Evolutionary conservation across 2,113 vertebrate genomes (phyloP).

Genomic region (Limanda limanda): DNA sequence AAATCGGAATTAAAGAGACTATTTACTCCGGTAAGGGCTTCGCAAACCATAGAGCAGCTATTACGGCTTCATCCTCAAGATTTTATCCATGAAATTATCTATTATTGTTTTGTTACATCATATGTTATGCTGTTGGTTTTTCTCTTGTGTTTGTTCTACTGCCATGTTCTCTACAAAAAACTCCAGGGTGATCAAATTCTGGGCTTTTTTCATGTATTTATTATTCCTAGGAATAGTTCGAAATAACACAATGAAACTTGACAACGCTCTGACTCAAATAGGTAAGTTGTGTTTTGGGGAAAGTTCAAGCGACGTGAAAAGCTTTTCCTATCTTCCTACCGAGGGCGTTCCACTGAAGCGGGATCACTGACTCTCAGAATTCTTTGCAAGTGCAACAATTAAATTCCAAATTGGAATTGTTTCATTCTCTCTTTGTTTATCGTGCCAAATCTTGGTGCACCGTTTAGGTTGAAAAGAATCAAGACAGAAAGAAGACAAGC

Average conservation of each 20-base stretch:
- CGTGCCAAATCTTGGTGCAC: conserved; percentile 97
- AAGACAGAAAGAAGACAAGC: conserved; percentile 68
- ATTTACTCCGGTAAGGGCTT: conserved; percentile 74
- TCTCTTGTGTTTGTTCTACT: conserved; percentile 88
- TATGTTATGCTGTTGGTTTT: conserved; percentile 73
- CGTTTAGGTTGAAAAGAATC: conserved; percentile 76
- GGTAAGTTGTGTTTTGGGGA: conserved; percentile 88
- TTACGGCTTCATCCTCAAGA: conserved; percentile 82
- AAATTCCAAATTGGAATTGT: conserved; percentile 99
- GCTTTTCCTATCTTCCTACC: conserved; percentile 87
- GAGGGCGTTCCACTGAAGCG: conserved; percentile 86
- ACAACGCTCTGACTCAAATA: conserved; percentile 91
- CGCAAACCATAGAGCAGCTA: conserved; percentile 81
- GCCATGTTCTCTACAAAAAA: conserved; percentile 90
- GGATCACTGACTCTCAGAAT: conserved; percentile 96
- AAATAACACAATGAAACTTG: conserved; percentile 98
- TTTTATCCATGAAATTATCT: conserved; percentile 83
- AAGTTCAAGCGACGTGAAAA: conserved; percentile 45
- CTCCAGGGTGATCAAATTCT: conserved; percentile 98
- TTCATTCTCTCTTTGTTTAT: conserved; percentile 95
- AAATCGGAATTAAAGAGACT: conserved; percentile 74
- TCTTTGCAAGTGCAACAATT: conserved; percentile 93
- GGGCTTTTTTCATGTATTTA: conserved; percentile 98
- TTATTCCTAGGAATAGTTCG: conserved; percentile 99
- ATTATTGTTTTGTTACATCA: conserved; percentile 82